Conservation (phyloP, 2,113 vertebrate species). For the Strix uralensis region DNA sequence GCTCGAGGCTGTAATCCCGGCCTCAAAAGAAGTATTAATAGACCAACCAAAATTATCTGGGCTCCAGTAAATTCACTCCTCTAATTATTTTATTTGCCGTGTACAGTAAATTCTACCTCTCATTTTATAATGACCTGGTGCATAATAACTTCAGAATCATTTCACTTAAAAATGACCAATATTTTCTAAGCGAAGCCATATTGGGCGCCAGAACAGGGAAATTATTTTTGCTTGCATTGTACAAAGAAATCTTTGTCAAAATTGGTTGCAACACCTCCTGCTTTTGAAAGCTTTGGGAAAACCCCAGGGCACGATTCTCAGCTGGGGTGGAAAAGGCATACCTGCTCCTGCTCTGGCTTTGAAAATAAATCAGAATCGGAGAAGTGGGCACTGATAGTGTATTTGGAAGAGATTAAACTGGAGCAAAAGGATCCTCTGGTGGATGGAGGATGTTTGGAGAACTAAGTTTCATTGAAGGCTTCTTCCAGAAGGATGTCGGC, state of each 20-base stretch:
- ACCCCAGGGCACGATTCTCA: background rate
- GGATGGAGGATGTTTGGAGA: background rate
- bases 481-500: background rate
- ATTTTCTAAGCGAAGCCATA: background rate
- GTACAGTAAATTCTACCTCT: background rate
- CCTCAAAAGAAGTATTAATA: background rate
- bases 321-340: background rate
- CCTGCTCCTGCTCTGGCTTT: background rate
- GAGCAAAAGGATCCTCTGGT: background rate
- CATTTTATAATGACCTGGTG: background rate
- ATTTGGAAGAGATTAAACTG: background rate
- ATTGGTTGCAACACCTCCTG: constrained; percentile 18
- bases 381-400: background rate
- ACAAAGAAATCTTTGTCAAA: constrained; percentile 36
- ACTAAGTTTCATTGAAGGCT: background rate
- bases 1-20: background rate
- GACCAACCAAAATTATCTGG: background rate
- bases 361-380: rapidly evolving
- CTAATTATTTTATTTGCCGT: background rate
- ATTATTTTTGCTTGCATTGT: background rate
- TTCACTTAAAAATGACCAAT: background rate
- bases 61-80: background rate
- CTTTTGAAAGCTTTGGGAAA: constrained; percentile 15
- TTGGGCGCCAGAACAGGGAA: background rate
- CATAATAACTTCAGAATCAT: background rate